Conservation (phyloP, 1,140 invertebrate genomes). For the Procambarus virginalis region DNA sequence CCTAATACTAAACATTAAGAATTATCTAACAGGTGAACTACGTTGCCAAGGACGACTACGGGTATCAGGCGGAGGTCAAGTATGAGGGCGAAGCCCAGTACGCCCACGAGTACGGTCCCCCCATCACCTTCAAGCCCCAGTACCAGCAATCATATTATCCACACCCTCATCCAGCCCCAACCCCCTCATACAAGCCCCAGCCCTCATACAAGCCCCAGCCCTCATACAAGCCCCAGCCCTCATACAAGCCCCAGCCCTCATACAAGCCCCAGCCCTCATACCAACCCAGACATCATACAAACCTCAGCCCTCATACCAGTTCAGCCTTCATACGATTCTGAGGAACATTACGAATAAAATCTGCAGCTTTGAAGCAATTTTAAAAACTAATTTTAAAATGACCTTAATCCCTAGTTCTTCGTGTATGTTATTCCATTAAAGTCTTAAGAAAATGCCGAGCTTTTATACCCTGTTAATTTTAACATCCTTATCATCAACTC, state of each 20-base stretch:
- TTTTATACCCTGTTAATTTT: no score
- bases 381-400: no score
- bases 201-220: conserved; percentile 4
- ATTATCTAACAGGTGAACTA: conserved; percentile 28
- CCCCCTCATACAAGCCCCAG: conserved; percentile 16
- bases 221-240: no score
- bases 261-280: neutral
- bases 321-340: neutral
- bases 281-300: neutral
- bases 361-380: no score
- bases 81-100: conserved; percentile 46
- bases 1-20: no score
- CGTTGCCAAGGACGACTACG: conserved; percentile 32
- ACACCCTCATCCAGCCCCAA: no score
- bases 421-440: no score
- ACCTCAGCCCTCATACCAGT: conserved; percentile 5
- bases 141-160: neutral
- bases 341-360: no score
- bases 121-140: conserved; percentile 35
- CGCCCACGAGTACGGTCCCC: conserved; percentile 22
- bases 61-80: conserved; percentile 30
- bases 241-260: neutral
- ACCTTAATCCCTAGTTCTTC: no score
- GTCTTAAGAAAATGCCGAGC: no score
- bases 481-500: no score